Evolutionary conservation across 2,888 invertebrate genomes (phyloP).

Genomic region (Notodonta ziczac): DNA sequence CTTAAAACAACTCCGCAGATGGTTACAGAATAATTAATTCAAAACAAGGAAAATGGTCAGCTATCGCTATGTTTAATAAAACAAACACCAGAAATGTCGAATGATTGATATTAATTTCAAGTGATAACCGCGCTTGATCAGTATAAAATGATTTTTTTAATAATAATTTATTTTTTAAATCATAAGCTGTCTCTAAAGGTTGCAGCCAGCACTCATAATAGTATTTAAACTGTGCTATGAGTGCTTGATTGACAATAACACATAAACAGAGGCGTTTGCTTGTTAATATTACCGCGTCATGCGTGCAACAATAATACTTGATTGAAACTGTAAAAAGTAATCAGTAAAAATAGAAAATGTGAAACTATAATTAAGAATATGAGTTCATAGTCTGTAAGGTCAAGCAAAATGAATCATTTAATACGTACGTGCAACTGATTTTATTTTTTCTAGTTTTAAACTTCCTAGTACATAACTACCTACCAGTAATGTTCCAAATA

Average conservation of each 20-base stretch:
- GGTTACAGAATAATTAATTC: not conserved
- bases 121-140: conserved; percentile 26
- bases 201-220: no score
- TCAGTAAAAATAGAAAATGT: no score
- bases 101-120: conserved; percentile 28
- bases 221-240: no score
- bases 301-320: conserved; percentile 10
- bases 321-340: conserved; percentile 8
- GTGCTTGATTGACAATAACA: not conserved
- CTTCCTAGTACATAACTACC: no score
- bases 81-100: conserved; percentile 23
- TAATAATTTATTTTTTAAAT: no score
- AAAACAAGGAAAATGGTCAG: conserved; percentile 2
- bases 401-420: no score
- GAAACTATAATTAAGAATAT: no score
- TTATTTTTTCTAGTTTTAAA: conserved; percentile 4
- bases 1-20: not conserved
- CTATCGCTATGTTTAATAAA: conserved; percentile 22
- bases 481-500: no score
- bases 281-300: conserved; percentile 9
- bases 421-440: no score
- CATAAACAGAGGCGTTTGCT: not conserved
- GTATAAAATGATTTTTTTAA: no score
- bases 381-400: no score
- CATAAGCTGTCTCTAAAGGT: no score